These are phyloP conservation scores for Dermatophagoides farinae DNA, from an alignment of 1,140 invertebrate species.

Conservation along the genomic window DNA sequence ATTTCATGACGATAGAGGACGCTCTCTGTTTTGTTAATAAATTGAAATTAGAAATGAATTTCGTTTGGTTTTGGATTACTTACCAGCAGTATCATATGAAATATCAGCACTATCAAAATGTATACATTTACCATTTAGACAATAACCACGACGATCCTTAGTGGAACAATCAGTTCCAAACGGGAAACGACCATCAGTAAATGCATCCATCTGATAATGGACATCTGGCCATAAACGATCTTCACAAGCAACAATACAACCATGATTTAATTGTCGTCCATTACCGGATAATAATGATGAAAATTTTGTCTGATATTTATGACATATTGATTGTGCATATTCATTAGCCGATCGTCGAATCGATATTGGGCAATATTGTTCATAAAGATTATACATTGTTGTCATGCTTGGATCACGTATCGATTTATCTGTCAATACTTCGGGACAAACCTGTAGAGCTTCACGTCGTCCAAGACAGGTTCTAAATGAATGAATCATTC, in stretches of 20 bases:
- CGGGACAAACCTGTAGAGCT: constrained; percentile 17
- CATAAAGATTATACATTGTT: constrained; percentile 5
- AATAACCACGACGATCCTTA: constrained; percentile 14
- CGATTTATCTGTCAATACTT: neutral
- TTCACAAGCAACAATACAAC: constrained; percentile 20
- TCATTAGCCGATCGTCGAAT: constrained; percentile 12
- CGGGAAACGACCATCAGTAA: constrained; percentile 21
- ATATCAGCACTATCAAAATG: constrained; percentile 7
- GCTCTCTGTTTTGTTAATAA: neutral
- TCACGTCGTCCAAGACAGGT: constrained; percentile 16
- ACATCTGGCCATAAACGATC: constrained; percentile 20
- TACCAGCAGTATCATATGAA: constrained; percentile 11
- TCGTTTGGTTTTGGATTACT: neutral
- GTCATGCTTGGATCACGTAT: neutral
- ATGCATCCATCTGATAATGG: constrained; percentile 21
- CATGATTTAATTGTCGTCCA: constrained; percentile 19
- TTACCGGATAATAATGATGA: constrained; percentile 19
- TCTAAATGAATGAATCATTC: constrained; percentile 1
- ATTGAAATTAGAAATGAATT: neutral
- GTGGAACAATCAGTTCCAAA: constrained; percentile 20
- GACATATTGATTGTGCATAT: constrained; percentile 19
- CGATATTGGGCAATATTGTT: constrained; percentile 2
- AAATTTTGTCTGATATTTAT: constrained; percentile 19
- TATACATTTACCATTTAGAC: constrained; percentile 20
- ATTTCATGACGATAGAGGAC: constrained; percentile 2